Evolutionary conservation across 2,888 invertebrate species (phyloP).

Genomic region (Zonitis immaculata): DNA sequence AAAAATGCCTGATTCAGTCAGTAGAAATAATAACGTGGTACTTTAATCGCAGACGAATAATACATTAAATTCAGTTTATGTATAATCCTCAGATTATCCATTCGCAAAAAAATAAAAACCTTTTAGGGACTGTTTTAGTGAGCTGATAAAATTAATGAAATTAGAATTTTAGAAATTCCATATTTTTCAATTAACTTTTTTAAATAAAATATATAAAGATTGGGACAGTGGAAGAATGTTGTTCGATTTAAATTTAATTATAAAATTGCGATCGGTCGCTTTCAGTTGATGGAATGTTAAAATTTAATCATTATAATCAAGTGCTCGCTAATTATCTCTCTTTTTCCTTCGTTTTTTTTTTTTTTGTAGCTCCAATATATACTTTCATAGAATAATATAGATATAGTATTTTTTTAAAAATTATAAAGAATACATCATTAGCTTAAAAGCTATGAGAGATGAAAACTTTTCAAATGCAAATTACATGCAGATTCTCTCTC

Average conservation of each 20-base stretch:
- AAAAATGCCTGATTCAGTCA: too few relatives aligned
- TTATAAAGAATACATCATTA: constrained; percentile 26
- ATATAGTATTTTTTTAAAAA: constrained; percentile 7
- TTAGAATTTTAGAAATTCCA: too few relatives aligned
- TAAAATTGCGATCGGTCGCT: background rate
- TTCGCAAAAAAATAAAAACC: too few relatives aligned
- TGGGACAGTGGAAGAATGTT: background rate
- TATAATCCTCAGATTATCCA: too few relatives aligned
- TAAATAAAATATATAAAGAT: too few relatives aligned
- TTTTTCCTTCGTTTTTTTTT: too few relatives aligned
- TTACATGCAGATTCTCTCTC: constrained; percentile 22
- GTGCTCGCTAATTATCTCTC: background rate
- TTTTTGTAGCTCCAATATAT: background rate
- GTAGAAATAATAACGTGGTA: too few relatives aligned
- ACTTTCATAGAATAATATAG: background rate
- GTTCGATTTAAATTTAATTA: background rate
- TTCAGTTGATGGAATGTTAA: background rate
- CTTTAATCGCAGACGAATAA: too few relatives aligned
- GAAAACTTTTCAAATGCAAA: constrained; percentile 25
- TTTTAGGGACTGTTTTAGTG: too few relatives aligned
- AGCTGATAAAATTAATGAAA: too few relatives aligned
- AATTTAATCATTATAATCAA: background rate
- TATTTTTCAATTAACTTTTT: too few relatives aligned
- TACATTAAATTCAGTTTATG: too few relatives aligned
- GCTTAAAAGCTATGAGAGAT: constrained; percentile 20